Conservation (phyloP, 1,140 invertebrate species). For the Campoletis sonorensis region DNA sequence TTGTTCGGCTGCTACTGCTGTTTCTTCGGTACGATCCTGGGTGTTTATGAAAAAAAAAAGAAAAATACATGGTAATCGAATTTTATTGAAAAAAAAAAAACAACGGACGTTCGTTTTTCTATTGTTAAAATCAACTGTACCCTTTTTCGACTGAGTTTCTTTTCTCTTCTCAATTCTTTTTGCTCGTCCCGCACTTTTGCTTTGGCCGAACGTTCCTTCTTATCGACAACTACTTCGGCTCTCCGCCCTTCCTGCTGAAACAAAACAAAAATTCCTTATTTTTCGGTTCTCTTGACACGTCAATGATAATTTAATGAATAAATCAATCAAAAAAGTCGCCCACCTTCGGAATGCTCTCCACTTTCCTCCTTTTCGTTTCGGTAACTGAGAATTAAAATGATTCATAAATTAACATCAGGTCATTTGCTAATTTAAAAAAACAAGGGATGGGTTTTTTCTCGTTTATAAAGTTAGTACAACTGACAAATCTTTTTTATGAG, state of each 20-base stretch:
- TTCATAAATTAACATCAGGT: conserved; percentile 23
- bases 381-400: conserved; percentile 53
- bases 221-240: conserved; percentile 78
- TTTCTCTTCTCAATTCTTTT: conserved; percentile 85
- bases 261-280: background rate
- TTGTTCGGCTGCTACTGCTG: conserved; percentile 79
- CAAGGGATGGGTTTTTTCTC: too few species aligned
- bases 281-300: background rate
- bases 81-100: too few species aligned
- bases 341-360: conserved; percentile 87
- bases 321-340: conserved; percentile 75
- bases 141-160: conserved; percentile 85
- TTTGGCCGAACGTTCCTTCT: conserved; percentile 82
- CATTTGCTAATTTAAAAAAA: too few species aligned
- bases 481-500: too few species aligned
- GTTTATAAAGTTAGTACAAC: too few species aligned
- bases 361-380: conserved; percentile 87
- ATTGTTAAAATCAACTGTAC: conserved; percentile 71
- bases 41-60: conserved; percentile 36
- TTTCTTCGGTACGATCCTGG: conserved; percentile 84
- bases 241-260: conserved; percentile 76
- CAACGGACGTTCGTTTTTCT: conserved; percentile 30
- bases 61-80: conserved; percentile 2
- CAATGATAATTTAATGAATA: conserved; percentile 15
- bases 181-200: conserved; percentile 81